Percentiles rank a stretch among this genome's conserved stretches.
phyloP scores from a whole-genome alignment of 2,888 invertebrate species.

The Tipula lateralis region DNA sequence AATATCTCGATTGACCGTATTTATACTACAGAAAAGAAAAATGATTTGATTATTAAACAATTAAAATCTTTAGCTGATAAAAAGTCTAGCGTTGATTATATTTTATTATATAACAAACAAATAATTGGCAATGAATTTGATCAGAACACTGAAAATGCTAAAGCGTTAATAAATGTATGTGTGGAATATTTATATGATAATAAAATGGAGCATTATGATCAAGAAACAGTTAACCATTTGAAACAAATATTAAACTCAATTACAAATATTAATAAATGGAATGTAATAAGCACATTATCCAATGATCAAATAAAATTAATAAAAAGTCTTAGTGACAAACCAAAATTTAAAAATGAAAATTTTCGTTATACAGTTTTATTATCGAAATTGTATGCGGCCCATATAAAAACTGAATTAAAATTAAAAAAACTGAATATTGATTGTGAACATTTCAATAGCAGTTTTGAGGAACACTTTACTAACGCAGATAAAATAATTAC shows the following conservation, averaged over 20 bases:
- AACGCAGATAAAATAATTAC: not conserved
- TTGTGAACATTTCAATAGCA: not conserved
- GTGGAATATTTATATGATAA: not conserved
- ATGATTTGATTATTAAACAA: not conserved
- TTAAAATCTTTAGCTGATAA: not conserved
- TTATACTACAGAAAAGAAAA: not conserved
- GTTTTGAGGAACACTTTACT: not conserved
- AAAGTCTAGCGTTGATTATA: not conserved
- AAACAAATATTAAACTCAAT: not conserved
- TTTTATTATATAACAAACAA: not conserved
- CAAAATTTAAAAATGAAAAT: not conserved
- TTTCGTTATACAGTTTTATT: not conserved
- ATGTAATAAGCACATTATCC: not conserved
- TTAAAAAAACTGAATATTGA: not conserved
- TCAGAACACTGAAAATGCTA: not conserved
- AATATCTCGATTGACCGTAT: not conserved
- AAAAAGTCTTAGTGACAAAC: not conserved
- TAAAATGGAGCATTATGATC: not conserved
- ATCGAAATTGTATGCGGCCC: not conserved
- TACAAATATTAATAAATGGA: not conserved
- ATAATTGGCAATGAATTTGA: not conserved
- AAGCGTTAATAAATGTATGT: not conserved
- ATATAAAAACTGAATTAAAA: not conserved
- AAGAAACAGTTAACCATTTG: not conserved
- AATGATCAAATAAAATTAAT: not conserved